Evolutionary conservation across 1,140 invertebrate genomes (phyloP).

Genomic region (Yoshiicerus persimilis): DNA sequence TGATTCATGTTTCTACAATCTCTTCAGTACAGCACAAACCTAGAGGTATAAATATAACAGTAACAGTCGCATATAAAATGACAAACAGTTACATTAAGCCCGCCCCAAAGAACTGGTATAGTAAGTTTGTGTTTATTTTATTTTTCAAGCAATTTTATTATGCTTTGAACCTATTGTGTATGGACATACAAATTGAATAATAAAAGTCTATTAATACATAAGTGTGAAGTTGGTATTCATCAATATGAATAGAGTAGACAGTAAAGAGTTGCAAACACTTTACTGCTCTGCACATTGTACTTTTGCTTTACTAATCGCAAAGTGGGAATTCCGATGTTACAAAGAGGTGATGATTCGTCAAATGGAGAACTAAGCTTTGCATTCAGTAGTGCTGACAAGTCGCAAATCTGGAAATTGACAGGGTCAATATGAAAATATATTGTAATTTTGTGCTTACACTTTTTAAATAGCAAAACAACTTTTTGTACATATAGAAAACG

Average conservation of each 20-base stretch:
- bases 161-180: not conserved
- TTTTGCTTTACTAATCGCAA: not conserved
- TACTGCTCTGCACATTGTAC: not conserved
- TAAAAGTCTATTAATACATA: not conserved
- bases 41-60: too few relatives aligned
- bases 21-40: too few relatives aligned
- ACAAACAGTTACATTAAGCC: too few relatives aligned
- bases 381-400: not conserved
- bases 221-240: not conserved
- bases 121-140: not conserved
- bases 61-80: too few relatives aligned
- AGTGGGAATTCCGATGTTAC: not conserved
- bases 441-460: not conserved
- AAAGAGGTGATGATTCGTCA: not conserved
- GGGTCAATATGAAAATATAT: not conserved
- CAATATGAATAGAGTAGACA: not conserved
- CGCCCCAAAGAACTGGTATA: too few relatives aligned
- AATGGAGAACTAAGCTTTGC: not conserved
- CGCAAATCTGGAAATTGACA: not conserved
- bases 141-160: not conserved
- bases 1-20: too few relatives aligned
- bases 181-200: not conserved
- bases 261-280: too few relatives aligned
- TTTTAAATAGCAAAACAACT: not conserved
- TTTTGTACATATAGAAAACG: too few relatives aligned